Evolutionary conservation across 2,888 invertebrate species (phyloP).

Genomic region (Lithodes maja): DNA sequence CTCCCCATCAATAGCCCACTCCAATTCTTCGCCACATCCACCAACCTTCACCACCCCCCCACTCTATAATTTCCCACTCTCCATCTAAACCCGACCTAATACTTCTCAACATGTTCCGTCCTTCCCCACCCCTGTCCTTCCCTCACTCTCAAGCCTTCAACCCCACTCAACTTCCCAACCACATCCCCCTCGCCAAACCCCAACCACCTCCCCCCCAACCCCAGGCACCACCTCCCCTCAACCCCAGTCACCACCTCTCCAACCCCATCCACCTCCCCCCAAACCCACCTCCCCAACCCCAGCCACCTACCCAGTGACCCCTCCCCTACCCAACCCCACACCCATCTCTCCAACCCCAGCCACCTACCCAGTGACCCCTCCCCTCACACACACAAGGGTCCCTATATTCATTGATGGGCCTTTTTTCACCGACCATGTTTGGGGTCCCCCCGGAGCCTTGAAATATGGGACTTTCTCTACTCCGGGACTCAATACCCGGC

Average conservation of each 20-base stretch:
- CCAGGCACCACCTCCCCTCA: background rate
- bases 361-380: background rate
- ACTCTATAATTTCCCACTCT: background rate
- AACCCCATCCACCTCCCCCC: background rate
- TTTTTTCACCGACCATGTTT: background rate
- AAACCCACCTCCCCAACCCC: background rate
- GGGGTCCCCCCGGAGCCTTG: background rate
- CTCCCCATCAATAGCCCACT: background rate
- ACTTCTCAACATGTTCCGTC: background rate
- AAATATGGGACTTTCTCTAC: conserved; percentile 1
- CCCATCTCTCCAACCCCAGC: background rate
- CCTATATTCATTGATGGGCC: background rate
- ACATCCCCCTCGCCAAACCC: background rate
- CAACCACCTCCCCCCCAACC: background rate
- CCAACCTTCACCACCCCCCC: background rate
- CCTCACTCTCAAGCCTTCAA: background rate
- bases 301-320: background rate
- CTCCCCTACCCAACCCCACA: background rate
- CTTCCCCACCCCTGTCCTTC: background rate
- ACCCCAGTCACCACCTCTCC: background rate
- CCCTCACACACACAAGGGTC: background rate
- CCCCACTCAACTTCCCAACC: background rate
- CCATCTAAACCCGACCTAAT: background rate
- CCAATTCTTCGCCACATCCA: background rate
- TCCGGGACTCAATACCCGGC: background rate